Evolutionary conservation across 2,113 vertebrate genomes (phyloP), one percentile per base, ranked within the genome.

Genomic region (Orientallactaga bullata): DNA sequence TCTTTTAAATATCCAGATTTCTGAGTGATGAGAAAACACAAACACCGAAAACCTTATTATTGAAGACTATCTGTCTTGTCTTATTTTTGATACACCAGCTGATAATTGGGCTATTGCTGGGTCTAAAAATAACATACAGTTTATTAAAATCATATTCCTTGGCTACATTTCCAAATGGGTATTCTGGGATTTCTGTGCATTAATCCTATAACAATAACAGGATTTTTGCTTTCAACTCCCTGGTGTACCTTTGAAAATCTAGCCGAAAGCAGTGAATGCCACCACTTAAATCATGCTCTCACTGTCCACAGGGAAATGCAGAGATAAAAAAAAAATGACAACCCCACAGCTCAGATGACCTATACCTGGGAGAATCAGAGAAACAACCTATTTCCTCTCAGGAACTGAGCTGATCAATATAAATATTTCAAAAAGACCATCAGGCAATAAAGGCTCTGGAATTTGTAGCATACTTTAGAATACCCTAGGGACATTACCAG

Each of bases 201-300:
- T 97, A 98, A 98, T 98, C 96, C 94, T 94, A 87, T 97, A 97
- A 96, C 97, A 98, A 95, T 97, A 97, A 95, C 90, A 95, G 94
- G 97, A 97, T 97, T 97, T 97, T 92, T 79, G 71, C 97, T 97
- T 97, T 96, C 92, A 97, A 80, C 66, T 96, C 97, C 94, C 94
- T 95, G 91, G 95, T 30, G 39, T 16, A 96, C 93, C 97, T 97
- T 97, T 97, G 93, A 95, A 97, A 97, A 97, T 90, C 80, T 96
- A 95, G 96, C 93, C 86, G n/a, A 94, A 90, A 97, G 84, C 90
- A 95, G 97, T 88, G 87, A 92, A 84, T 85, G 80, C 94, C 95
- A 85, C 78, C 55, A 28, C 93, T 94, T 95, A 95, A 97, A 96
- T 97, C 96, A 89, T 96, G 93, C 9, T 81, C 94, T 94, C 71